phyloP scores from a whole-genome alignment of 2,888 invertebrate species.

The Bimastos eiseni region DNA sequence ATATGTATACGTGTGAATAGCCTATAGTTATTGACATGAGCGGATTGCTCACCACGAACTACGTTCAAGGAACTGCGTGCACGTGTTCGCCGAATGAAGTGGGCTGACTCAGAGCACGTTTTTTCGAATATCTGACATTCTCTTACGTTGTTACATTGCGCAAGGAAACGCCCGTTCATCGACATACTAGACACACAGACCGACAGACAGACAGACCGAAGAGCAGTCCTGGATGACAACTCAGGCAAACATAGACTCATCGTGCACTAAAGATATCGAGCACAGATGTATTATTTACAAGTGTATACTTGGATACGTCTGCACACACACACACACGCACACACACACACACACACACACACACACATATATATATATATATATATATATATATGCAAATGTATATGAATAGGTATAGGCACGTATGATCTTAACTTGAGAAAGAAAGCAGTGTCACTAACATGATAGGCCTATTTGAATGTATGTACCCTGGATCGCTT shows the following conservation, averaged over 20 bases:
- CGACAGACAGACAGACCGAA: neutral
- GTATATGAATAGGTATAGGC: neutral
- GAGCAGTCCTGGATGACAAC: neutral
- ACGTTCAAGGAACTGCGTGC: neutral
- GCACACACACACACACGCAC: neutral
- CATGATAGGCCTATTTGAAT: neutral
- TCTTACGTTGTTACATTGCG: neutral
- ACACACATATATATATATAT: neutral
- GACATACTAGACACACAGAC: neutral
- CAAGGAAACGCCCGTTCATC: neutral
- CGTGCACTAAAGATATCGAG: neutral
- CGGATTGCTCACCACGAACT: neutral
- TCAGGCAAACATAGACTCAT: neutral
- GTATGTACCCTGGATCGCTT: neutral
- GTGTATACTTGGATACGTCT: neutral
- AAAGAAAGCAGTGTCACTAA: neutral
- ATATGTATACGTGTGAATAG: too few relatives aligned
- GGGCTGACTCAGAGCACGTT: neutral
- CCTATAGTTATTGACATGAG: neutral
- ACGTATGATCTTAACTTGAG: neutral
- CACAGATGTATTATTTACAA: slow-evolving; percentile 2
- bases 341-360: neutral
- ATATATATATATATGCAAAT: neutral
- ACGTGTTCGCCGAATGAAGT: neutral
- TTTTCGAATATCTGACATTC: neutral